Conservation (phyloP, 2,888 invertebrate genomes). For the Alloplasta piceator region DNA sequence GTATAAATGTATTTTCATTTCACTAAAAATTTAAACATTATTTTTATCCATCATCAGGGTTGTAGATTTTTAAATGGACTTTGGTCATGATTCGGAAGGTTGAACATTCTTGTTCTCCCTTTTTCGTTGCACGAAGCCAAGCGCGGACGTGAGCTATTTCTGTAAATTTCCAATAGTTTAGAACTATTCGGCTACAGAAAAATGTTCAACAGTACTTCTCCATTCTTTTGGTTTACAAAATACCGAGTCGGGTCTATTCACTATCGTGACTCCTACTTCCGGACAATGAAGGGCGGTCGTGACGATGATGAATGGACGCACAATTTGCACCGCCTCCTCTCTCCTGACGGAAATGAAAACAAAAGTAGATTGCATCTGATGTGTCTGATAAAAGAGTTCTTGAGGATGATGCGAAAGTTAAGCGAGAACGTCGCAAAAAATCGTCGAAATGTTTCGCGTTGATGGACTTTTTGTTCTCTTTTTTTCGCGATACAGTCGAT, state of each 20-base stretch:
- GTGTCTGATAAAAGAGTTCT: conserved; percentile 1
- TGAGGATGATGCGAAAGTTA: conserved; percentile 6
- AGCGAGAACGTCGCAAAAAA: conserved; percentile 1
- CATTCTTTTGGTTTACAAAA: conserved; percentile 1
- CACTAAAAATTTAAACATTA: not conserved
- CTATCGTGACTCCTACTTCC: conserved; percentile 5
- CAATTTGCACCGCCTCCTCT: not conserved
- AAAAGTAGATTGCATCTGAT: conserved; percentile 39
- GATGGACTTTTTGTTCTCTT: not conserved
- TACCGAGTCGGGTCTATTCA: conserved; percentile 1
- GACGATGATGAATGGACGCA: conserved; percentile 47
- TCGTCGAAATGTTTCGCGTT: conserved; percentile 13
- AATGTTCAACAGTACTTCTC: too few relatives aligned
- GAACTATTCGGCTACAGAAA: too few relatives aligned
- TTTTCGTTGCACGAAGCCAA: too few relatives aligned
- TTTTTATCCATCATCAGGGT: not conserved
- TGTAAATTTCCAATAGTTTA: too few relatives aligned
- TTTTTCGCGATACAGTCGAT: not conserved
- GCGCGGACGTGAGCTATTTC: too few relatives aligned
- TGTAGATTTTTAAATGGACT: too few relatives aligned
- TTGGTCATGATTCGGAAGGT: too few relatives aligned
- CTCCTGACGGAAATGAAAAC: conserved; percentile 10
- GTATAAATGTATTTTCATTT: not conserved
- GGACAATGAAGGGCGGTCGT: not conserved
- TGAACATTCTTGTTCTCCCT: too few relatives aligned